These are phyloP conservation scores for Schizaphis graminum DNA, from an alignment of 2,888 invertebrate genomes.

Conservation along the genomic window DNA sequence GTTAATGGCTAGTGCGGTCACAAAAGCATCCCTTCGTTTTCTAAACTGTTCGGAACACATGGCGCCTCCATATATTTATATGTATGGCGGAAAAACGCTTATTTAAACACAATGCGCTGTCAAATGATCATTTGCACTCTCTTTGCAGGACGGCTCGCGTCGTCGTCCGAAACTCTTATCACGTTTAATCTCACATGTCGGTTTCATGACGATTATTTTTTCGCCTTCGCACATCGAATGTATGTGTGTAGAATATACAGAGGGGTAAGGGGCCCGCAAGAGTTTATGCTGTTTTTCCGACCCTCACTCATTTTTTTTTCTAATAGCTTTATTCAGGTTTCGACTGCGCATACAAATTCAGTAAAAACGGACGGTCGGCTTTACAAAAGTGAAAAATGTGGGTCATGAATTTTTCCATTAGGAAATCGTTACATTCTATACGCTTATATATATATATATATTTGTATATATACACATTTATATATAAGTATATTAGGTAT, in stretches of 20 bases:
- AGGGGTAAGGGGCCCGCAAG: background rate
- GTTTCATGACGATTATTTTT: background rate
- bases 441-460: background rate
- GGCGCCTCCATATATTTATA: slow-evolving; percentile 14
- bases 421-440: background rate
- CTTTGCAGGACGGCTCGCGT: background rate
- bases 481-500: background rate
- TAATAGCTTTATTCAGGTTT: background rate
- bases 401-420: slow-evolving; percentile 37
- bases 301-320: background rate
- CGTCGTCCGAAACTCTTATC: background rate
- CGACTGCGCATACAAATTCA: slow-evolving; percentile 20
- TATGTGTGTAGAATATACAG: background rate
- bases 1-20: slow-evolving; percentile 57
- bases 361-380: background rate
- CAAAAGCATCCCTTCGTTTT: slow-evolving; percentile 46
- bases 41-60: slow-evolving; percentile 55
- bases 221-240: background rate
- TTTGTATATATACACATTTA: background rate
- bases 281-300: background rate
- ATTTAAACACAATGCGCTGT: slow-evolving; percentile 20
- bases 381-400: slow-evolving; percentile 20
- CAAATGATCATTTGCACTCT: slow-evolving; percentile 40
- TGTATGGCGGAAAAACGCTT: background rate
- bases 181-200: background rate